Percentiles rank a stretch among this genome's conserved stretches.
These are phyloP conservation scores for Fopius arisanus DNA, from an alignment of 1,140 invertebrate species.

Conservation along the genomic window DNA sequence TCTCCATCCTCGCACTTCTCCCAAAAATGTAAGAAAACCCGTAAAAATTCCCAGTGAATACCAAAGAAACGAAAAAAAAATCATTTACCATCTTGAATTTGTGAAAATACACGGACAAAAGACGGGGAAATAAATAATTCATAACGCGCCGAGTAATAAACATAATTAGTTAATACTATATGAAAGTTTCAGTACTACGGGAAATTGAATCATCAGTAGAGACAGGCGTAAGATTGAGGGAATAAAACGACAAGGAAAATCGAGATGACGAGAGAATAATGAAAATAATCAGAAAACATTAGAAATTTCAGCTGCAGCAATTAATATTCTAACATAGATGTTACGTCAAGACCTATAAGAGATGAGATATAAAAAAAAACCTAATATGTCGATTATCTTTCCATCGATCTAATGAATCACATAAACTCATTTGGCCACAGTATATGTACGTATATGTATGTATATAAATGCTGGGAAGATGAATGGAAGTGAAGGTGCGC, in stretches of 20 bases:
- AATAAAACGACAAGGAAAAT: neutral
- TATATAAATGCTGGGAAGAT: neutral
- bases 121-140: neutral
- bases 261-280: neutral
- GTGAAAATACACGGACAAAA: neutral
- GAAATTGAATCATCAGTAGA: neutral
- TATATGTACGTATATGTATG: slow-evolving; percentile 11
- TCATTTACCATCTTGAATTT: neutral
- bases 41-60: neutral
- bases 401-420: neutral
- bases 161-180: slow-evolving; percentile 27
- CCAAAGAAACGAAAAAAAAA: neutral
- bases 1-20: neutral
- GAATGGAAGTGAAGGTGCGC: neutral
- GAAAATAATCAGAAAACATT: slow-evolving; percentile 19
- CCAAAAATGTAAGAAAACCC: neutral
- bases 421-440: slow-evolving; percentile 13
- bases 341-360: slow-evolving; percentile 29
- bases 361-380: neutral
- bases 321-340: slow-evolving; percentile 37
- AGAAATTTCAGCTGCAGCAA: slow-evolving; percentile 40
- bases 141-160: slow-evolving; percentile 21
- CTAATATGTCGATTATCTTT: slow-evolving; percentile 17
- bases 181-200: neutral
- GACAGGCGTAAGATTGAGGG: neutral